Evolutionary conservation across 2,797 vertebrate genomes (phyloP).

Genomic region (Nothura maculosa): DNA sequence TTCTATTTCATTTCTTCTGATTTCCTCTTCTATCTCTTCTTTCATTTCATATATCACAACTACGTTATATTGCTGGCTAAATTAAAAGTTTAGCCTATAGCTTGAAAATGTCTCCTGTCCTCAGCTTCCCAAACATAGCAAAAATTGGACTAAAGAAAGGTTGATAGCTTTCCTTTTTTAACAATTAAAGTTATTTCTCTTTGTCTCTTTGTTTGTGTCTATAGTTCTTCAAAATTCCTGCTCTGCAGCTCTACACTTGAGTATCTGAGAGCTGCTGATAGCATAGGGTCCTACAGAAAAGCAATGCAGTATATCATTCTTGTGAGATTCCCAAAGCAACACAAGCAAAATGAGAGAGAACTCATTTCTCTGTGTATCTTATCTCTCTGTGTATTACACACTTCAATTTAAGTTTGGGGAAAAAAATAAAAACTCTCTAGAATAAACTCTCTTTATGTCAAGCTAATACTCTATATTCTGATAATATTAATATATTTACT

Average conservation of each 20-base stretch:
- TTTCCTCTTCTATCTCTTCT: not conserved
- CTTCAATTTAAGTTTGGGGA: not conserved
- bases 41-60: not conserved
- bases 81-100: not conserved
- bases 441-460: not conserved
- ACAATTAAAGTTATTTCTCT: not conserved
- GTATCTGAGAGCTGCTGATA: not conserved
- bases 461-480: not conserved
- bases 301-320: not conserved
- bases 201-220: rapidly evolving
- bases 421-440: not conserved
- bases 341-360: not conserved
- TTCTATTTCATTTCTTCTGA: not conserved
- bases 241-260: not conserved
- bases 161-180: not conserved
- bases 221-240: not conserved
- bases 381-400: not conserved
- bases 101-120: not conserved
- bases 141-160: not conserved
- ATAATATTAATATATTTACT: not conserved
- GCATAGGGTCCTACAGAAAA: not conserved
- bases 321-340: not conserved
- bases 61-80: not conserved
- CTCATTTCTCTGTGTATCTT: too few relatives aligned
- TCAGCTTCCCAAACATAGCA: not conserved